A percentile compares a stretch with the other conserved stretches of the same genome.
Evolutionary conservation across 1,140 invertebrate genomes (phyloP).

Genomic region (Euura saliciscinereae): DNA sequence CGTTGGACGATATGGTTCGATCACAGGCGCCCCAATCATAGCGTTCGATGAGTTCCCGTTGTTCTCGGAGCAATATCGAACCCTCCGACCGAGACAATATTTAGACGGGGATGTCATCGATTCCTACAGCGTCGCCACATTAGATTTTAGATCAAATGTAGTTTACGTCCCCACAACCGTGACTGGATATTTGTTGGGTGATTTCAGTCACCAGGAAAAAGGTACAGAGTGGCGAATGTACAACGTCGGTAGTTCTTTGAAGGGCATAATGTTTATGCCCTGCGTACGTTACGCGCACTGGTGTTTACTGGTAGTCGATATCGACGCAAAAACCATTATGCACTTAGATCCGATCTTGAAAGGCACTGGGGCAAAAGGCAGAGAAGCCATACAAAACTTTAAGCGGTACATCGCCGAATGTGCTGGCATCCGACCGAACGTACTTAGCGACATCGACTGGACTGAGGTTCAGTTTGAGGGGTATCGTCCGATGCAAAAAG

Average conservation of each 20-base stretch:
- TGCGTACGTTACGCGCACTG: background rate
- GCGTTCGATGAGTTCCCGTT: background rate
- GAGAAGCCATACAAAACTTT: too few species aligned
- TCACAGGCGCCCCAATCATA: background rate
- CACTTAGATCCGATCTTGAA: too few species aligned
- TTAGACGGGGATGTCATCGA: background rate
- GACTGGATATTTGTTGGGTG: background rate
- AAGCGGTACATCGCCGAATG: too few species aligned
- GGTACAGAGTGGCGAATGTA: background rate
- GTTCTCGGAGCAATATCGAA: background rate
- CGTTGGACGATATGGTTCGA: background rate
- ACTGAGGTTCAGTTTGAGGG: too few species aligned
- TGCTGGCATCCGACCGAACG: too few species aligned
- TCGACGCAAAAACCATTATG: background rate
- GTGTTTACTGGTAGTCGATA: background rate
- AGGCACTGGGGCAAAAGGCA: too few species aligned
- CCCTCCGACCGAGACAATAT: background rate
- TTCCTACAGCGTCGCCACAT: background rate
- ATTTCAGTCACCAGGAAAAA: background rate
- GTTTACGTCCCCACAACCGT: background rate
- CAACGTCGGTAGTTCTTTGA: background rate
- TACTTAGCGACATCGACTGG: too few species aligned
- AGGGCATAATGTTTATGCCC: background rate
- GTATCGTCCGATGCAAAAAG: too few species aligned
- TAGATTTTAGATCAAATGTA: background rate